Conservation (phyloP, 2,113 vertebrate genomes). For the Podarcis cretensis region DNA sequence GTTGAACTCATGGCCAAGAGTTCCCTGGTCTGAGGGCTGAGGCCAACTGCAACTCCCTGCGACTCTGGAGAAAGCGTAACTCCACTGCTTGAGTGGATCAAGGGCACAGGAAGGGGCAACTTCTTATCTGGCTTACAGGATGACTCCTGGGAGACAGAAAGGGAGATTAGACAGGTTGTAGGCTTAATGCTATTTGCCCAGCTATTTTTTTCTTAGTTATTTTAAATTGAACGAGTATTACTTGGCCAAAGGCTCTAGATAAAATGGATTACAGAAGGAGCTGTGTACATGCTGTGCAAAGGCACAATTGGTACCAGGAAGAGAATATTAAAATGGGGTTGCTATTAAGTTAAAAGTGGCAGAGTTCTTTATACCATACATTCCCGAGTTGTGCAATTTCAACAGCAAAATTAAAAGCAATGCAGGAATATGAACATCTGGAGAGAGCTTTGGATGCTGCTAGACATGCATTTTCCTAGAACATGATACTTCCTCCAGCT, state of each 20-base stretch:
- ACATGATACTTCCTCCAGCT: not conserved
- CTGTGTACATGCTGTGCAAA: not conserved
- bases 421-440: not conserved
- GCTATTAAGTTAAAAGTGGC: not conserved
- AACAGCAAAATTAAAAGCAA: not conserved
- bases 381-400: not conserved
- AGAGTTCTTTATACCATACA: not conserved
- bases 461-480: not conserved
- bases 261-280: not conserved
- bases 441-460: not conserved
- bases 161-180: not conserved
- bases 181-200: not conserved
- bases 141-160: slow-evolving; percentile 71
- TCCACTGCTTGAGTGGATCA: slow-evolving; percentile 63
- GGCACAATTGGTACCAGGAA: too few relatives aligned
- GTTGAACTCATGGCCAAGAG: slow-evolving; percentile 45
- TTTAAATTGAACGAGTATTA: not conserved
- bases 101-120: slow-evolving; percentile 36
- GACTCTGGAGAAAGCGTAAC: slow-evolving; percentile 70
- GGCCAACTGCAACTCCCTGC: slow-evolving; percentile 62
- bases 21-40: slow-evolving; percentile 62
- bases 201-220: too few relatives aligned
- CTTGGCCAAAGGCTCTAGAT: not conserved
- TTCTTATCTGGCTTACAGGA: slow-evolving; percentile 77
- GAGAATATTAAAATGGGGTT: not conserved